Evolutionary conservation across 2,113 vertebrate genomes (phyloP).

Genomic region (Onychorhynchus coronatus): DNA sequence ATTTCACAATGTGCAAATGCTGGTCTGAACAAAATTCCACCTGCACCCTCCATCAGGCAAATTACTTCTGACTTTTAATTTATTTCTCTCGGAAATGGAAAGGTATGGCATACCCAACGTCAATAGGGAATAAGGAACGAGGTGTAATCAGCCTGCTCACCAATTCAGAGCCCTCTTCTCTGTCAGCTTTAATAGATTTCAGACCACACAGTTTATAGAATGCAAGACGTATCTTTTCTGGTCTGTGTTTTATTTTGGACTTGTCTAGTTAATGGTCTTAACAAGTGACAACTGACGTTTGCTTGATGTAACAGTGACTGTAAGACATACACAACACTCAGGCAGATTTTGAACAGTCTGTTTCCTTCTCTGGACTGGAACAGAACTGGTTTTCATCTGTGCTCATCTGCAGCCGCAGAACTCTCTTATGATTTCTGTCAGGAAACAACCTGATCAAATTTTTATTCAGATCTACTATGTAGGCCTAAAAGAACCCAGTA

Average conservation of each 20-base stretch:
- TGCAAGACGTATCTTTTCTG: constrained; percentile 82
- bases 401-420: not conserved
- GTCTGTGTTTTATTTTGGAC: constrained; percentile 75
- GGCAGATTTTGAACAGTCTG: not conserved
- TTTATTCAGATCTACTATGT: not conserved
- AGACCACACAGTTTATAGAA: constrained; percentile 88
- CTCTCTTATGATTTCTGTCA: not conserved
- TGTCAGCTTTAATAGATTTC: constrained; percentile 96
- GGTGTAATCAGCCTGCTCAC: constrained; percentile 91
- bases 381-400: not conserved
- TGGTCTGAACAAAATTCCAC: constrained; percentile 82
- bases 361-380: not conserved
- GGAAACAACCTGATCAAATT: not conserved
- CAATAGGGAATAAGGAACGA: constrained; percentile 89
- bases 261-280: constrained; percentile 78
- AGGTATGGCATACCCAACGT: constrained; percentile 94
- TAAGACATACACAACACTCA: not conserved
- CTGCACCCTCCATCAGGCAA: constrained; percentile 94
- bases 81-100: constrained; percentile 99
- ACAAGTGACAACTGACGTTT: constrained; percentile 85
- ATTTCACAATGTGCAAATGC: constrained; percentile 84
- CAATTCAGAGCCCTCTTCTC: constrained; percentile 82
- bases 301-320: constrained; percentile 41
- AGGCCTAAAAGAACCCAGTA: not conserved
- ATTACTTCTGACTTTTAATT: constrained; percentile 99